Evolutionary conservation across 2,888 invertebrate genomes (phyloP), one percentile per base, ranked within the genome.

Genomic region (Parnassius orleans): DNA sequence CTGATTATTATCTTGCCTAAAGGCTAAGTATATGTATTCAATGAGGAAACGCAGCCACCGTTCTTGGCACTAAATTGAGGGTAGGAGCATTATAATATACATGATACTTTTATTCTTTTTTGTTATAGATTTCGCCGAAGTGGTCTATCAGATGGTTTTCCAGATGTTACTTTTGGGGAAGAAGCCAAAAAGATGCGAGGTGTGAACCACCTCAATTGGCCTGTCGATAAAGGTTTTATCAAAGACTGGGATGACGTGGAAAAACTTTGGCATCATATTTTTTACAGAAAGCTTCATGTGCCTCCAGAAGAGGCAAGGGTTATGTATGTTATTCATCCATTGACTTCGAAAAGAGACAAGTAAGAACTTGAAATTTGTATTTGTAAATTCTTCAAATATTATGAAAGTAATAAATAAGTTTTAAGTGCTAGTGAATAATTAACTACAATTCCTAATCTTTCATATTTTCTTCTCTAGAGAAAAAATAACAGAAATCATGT

Each of bases 181-280:
- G 94, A 94, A 68, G 94, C 94, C 5, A 89, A 93, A 66, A 87
- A 85, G 43, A 93, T 93, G 9, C 73, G 84, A 15, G 90, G 90
- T 0, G 53, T 85, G 2, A 85, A 93, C 0, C 86, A 92, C 0
- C 87, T 94, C 7, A 95, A 94, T 73, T 96, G 95, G 88, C 96
- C 96, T 0, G 95, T 97, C 59, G 94, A 95, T 74, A 94, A 95
- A 72, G 96, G 96, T 42, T 93, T 95, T 66, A 94, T 96, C 55
- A 94, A 94, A 70, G 94, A 96, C 82, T 97, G 96, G 96, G 95
- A 96, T 70, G 96, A 96, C 75, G 95, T 97, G 95, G 97, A 97
- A 84, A 97, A 96, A 83, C 94, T 97, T 71, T 97, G 96, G 96
- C 96, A 96, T 80, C 95, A 97, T 81, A 94, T 95, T 33, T 97